Evolutionary conservation across 2,888 invertebrate genomes (phyloP), one percentile per base, ranked within the genome.

Genomic region (Dermolepida albohirtum): DNA sequence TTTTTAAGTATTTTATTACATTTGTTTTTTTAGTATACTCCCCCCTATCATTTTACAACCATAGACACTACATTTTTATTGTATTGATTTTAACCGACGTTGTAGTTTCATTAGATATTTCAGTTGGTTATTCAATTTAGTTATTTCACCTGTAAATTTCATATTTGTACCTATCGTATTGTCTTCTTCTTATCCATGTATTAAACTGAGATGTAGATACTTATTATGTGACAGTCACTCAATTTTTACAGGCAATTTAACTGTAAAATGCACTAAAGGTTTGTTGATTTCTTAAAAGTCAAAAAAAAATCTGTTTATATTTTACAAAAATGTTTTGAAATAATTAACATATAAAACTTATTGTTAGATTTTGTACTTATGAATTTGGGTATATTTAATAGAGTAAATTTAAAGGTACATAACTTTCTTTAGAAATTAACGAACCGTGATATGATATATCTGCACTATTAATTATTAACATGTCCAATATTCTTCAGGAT

Each of bases 311-410:
- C 39, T 49, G 11, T 17, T 22, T 10, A 22, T 49, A 16, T 34
- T 34, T 8, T 34, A 10, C 34, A 16, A 49, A 49, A 49, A 49
- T 49, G 49, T 49, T 49, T 49, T 17, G 11, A 49, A 49, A 22
- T 8, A 49, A 34, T 29, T 29, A 14, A 29, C 22, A n/a, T 52
- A 34, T 52, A 47, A 34, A 52, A 34, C 34, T 34, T 8, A 12
- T 54, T 40, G 16, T 57, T 57, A 43, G 12, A 66, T 29, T 10
- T 52, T 67, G 62, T 70, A 70, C 66, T 64, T 67, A 92, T 92
- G 92, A 92, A 92, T 92, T 90, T 92, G 86, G 91, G 90, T 85
- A 89, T 92, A 81, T 92, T 92, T 82, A 92, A 92, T 82, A 90
- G 90, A 86, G 91, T 92, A 83, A 92, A 92, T 85, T 87, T 89